These are phyloP conservation scores for Timema cristinae DNA, from an alignment of 2,888 invertebrate genomes.

Conservation along the genomic window DNA sequence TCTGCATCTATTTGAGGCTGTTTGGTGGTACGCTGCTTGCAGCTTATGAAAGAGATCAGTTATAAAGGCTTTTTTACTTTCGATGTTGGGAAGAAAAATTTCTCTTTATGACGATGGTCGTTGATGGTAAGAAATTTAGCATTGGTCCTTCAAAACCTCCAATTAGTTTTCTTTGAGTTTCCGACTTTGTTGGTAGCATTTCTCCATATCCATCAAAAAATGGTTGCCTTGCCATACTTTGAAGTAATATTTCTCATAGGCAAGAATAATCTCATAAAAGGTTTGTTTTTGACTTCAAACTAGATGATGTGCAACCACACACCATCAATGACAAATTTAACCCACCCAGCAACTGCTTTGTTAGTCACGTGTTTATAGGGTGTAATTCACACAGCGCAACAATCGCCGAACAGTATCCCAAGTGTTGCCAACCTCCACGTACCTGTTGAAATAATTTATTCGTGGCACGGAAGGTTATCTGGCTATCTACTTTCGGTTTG, in stretches of 20 bases:
- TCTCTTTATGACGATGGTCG: neutral
- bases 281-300: constrained; percentile 9
- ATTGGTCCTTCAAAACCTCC: neutral
- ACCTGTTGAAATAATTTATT: no score
- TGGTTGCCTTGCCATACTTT: neutral
- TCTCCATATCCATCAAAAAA: neutral
- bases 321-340: constrained; percentile 5
- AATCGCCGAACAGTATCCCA: no score
- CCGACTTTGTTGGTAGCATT: neutral
- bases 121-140: neutral
- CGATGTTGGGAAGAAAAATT: neutral
- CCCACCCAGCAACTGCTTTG: no score
- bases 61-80: neutral
- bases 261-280: neutral
- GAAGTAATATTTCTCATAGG: constrained; percentile 3
- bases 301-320: constrained; percentile 7
- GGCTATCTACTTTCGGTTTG: no score
- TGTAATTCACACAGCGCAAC: no score
- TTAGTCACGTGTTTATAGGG: no score
- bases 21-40: constrained; percentile 11
- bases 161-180: neutral
- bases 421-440: no score
- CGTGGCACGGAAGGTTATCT: no score
- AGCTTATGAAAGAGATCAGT: neutral
- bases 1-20: neutral